A percentile compares a stretch with the other conserved stretches of the same genome.
Conservation (phyloP, 2,797 vertebrate genomes). For the Semaprochilodus insignis region DNA sequence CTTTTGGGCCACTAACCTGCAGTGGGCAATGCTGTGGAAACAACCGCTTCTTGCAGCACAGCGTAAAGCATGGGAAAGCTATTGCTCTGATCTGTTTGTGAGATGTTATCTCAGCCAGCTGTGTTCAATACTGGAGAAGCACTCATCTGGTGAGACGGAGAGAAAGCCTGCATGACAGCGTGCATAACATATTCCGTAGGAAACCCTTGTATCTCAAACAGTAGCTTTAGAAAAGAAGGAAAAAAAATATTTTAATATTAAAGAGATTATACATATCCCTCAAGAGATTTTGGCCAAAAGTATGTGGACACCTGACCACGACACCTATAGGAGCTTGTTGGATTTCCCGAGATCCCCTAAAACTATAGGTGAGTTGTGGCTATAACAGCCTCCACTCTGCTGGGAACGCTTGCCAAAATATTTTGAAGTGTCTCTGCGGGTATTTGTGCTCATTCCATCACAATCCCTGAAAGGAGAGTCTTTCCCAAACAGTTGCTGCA, state of each 20-base stretch:
- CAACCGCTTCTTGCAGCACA: slow-evolving; percentile 59
- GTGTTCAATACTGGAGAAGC: not conserved
- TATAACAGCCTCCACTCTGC: no score
- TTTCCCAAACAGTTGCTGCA: no score
- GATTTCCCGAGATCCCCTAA: no score
- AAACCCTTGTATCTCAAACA: not conserved
- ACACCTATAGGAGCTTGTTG: no score
- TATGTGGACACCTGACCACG: no score
- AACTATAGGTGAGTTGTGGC: no score
- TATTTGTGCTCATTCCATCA: no score
- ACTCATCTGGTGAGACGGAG: not conserved
- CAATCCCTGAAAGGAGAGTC: no score
- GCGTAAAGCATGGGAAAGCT: slow-evolving; percentile 65
- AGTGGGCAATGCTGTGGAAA: slow-evolving; percentile 59
- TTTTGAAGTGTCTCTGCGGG: no score
- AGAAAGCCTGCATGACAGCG: not conserved
- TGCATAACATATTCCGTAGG: not conserved
- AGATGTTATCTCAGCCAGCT: slow-evolving; percentile 65
- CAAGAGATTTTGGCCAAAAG: no score
- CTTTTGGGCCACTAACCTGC: slow-evolving; percentile 61
- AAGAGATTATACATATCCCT: not conserved
- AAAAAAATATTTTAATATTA: no score
- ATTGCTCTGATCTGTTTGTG: slow-evolving; percentile 58
- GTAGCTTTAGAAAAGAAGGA: not conserved
- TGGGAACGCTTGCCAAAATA: no score